Evolutionary conservation across 1,140 invertebrate species (phyloP), one percentile per base, ranked within the genome.

Genomic region (Achroia grisella): DNA sequence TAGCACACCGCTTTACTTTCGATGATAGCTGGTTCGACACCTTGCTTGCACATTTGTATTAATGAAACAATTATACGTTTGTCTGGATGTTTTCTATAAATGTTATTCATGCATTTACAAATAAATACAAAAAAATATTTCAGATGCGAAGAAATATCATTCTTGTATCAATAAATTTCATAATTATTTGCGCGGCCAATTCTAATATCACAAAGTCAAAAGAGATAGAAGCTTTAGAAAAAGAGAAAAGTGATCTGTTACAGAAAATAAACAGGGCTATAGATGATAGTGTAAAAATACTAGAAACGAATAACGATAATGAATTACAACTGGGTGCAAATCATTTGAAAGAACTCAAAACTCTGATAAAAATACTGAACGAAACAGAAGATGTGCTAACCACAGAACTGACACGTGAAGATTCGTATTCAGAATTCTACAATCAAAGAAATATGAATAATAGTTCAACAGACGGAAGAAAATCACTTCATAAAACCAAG

Each of bases 201-300:
- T 23, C 17, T 23, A 23, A 23, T 23, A 23, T 23, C 6, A 23
- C 17, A 23, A 6, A 23, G 6, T 23, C 6, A 6, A 23, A 23
- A 23, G 17, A 23, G 6, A 23, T 23, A 23, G 9, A 45, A 40
- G 13, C 40, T 9, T 45, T 79, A 10, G 61, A 72, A 50, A 48
- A 51, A 50, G 46, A 69, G 15, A 74, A 70, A 51, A 41, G 30
- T 27, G 39, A 62, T 12, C 36, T 79, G 3, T 51, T 52, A 11
- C 50, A 48, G n/a, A 49, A 68, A 66, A 69, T 79, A 8, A 52
- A 71, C 8, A 39, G 36, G 12, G 70, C 68, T 3, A 72, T 79
- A 31, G 57, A 72, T 6, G 64, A 69, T 10, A 66, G 59, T 11
- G 50, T 76, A 4, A 49, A 46, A 34, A 40, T 54, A 8, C 55